Percentiles rank a stretch among this genome's conserved stretches.
Conservation (phyloP, 2,888 invertebrate species). For the Drosophila macrospina region DNA sequence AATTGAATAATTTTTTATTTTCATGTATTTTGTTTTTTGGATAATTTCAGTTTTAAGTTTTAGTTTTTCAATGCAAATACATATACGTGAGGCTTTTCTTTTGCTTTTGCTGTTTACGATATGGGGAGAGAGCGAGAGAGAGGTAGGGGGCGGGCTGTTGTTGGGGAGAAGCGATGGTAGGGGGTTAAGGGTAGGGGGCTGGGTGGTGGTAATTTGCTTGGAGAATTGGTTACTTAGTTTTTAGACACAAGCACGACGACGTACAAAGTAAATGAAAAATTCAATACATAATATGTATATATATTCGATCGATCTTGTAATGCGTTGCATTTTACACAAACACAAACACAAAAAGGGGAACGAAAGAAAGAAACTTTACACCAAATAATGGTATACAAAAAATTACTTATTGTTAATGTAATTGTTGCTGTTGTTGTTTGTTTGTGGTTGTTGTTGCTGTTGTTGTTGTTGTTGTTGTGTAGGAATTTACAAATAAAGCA, state of each 20-base stretch:
- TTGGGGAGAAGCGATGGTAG: conserved; percentile 2
- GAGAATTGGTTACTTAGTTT: conserved; percentile 66
- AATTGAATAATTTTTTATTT: conserved; percentile 17
- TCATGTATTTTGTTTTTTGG: not conserved
- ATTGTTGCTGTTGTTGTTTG: conserved; percentile 3
- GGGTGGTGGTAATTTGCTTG: conserved; percentile 32
- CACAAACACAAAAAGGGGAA: no score
- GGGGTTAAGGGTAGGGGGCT: conserved; percentile 1
- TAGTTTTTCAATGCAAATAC: conserved; percentile 51
- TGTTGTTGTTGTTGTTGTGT: conserved; percentile 2
- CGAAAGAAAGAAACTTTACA: conserved; percentile 39
- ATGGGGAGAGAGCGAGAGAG: no score
- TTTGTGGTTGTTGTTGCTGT: conserved; percentile 4
- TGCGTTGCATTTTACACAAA: conserved; percentile 69
- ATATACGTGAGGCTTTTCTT: conserved; percentile 49
- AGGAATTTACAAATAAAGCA: not conserved
- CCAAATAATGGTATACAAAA: conserved; percentile 34
- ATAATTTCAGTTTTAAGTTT: conserved; percentile 21
- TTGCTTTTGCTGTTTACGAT: conserved; percentile 58
- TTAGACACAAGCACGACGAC: conserved; percentile 78
- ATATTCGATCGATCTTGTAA: conserved; percentile 69
- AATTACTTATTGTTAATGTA: conserved; percentile 25
- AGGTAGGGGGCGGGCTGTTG: not conserved
- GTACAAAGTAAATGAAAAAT: conserved; percentile 70
- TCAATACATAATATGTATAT: conserved; percentile 67